Base-by-base conservation (phyloP, 2,113 vertebrate genomes). In the Caracal caracal region DNA sequence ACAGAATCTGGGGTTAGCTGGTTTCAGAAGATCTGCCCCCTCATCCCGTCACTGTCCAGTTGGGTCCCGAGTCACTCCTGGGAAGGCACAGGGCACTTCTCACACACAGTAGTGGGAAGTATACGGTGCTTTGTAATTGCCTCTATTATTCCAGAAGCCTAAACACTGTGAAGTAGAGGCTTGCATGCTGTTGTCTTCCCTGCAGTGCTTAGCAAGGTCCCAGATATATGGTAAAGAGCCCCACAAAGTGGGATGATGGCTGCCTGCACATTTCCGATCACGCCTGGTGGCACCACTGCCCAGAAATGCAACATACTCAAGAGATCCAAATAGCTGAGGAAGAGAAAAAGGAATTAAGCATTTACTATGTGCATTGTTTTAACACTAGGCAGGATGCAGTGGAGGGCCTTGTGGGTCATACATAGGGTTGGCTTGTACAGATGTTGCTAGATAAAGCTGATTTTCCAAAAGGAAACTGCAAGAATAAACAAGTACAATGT, bases 391-490 rank as follows among this genome's bases (percentile, higher is more conserved):
- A 51, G 53, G 43, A 63, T 26, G 19, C 9, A 6, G 26, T 10
- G 8, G 51, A 96, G 24, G 37, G 40, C 33, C 7, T 76, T 51
- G 28, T 3, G 15, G 49, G 43, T 80, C 30, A 37, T n/a, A 15
- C 9, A 49, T 79, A 86, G 78, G 49, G 17, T 47, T 87, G n/a
- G 35, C 19, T 73, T 63, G 6, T 95, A 96, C 71, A 94, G 94
- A 97, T 96, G 94, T 95, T 97, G 97, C 66, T 96, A 97, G 94
- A 97, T 98, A 96, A 97, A 71, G 6, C 94, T 91, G 93, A 96
- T 97, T 93, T 97, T 66, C 82, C 75, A 61, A 56, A 63, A 84
- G 33, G 80, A 95, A 97, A 96, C 63, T 96, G 8, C 15, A 30
- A 85, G 94, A 98, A 97, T 5, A 83, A 98, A 98, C 78, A 97